Percentiles rank a stretch among this genome's conserved stretches.
Conservation (phyloP, 2,888 invertebrate species). For the Clostera curtula region DNA sequence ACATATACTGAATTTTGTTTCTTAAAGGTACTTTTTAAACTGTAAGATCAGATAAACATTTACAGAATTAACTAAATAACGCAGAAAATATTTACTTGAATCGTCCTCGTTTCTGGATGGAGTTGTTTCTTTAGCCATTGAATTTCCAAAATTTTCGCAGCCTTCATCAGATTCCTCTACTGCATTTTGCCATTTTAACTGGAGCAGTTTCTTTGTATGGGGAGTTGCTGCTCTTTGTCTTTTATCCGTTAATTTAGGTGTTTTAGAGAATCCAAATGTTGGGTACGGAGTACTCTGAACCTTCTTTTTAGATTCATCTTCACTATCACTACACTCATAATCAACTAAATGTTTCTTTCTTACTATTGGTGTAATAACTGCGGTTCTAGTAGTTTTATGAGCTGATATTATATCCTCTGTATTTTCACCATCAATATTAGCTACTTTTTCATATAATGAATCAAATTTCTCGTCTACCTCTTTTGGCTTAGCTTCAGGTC, state of each 20-base stretch:
- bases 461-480: constrained; percentile 52
- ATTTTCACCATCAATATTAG: constrained; percentile 32
- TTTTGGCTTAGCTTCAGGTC: constrained; percentile 20
- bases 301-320: constrained; percentile 28
- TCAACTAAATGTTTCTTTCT: constrained; percentile 53
- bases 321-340: constrained; percentile 56
- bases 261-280: constrained; percentile 34
- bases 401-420: constrained; percentile 47
- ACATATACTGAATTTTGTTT: too few relatives aligned
- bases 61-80: background rate
- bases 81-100: constrained; percentile 26
- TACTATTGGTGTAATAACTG: constrained; percentile 56
- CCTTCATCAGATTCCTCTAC: constrained; percentile 44
- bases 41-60: too few relatives aligned
- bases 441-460: constrained; percentile 46
- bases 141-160: constrained; percentile 24
- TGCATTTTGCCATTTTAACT: constrained; percentile 41
- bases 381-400: constrained; percentile 50
- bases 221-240: constrained; percentile 49
- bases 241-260: constrained; percentile 34
- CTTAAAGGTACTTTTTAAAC: too few relatives aligned
- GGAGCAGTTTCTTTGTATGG: constrained; percentile 49
- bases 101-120: constrained; percentile 35
- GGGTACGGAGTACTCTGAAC: constrained; percentile 37
- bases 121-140: constrained; percentile 30